Base-by-base conservation (phyloP, 2,797 vertebrate species). In the Clarias pachynema region DNA sequence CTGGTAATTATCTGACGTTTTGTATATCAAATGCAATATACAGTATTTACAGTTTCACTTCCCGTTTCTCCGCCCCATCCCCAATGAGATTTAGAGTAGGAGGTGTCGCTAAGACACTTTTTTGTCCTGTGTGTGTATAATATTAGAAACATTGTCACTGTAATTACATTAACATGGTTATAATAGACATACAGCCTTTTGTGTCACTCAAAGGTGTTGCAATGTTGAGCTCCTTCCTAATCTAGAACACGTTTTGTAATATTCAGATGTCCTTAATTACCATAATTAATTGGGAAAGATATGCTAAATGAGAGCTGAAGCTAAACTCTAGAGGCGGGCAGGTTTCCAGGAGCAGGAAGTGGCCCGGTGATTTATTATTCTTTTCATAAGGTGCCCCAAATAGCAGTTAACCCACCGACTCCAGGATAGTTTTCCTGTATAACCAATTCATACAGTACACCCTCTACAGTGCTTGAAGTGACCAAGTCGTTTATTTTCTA, bases 321-420 rank as follows among this genome's bases (percentile, higher is more conserved):
- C 44, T 40, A 5, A 81, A 75, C n/a, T 77, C 79, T 69, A 79
- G 65, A 70, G 63, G 26, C 65, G 77, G 79, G 44, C 37, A 69
- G 15, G 40, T 78, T 29, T 60, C 80, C 85, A 78, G 63, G 37
- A 83, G 63, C 65, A 56, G 15, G 53, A 78, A 69, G 53, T 73
- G 85, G 40, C n/a, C 5, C 8, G 31, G 10, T 83, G 65, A 82
- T 86, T 83, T 83, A 83, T 86, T 78, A 62, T 74, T 70, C 31
- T 72, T 70, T 86, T 77, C 59, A 66, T 63, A 66, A 26, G 5
- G 6, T 62, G 65, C 63, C 85, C 65, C 81, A 70, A 70, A 83
- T 74, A 85, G 69, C 69, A 53, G 84, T 57, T 73, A 81, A 80
- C 34, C 22, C 57, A 66, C n/a, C 56, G 65, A 49, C 65, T 79